These are phyloP conservation scores for Gorilla gorilla DNA, from an alignment of 2,113 vertebrate species.

Conservation along the genomic window DNA sequence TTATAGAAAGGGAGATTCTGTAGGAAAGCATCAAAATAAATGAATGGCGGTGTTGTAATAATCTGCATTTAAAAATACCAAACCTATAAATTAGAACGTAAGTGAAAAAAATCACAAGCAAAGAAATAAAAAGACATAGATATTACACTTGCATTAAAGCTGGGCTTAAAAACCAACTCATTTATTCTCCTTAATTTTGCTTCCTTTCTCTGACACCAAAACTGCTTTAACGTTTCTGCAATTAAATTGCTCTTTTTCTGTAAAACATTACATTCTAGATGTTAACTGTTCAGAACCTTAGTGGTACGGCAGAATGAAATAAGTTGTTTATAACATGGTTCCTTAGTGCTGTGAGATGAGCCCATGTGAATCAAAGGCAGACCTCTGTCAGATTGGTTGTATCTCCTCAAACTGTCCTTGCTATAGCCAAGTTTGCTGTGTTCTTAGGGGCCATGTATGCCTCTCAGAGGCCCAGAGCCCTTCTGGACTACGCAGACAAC, in stretches of 20 bases:
- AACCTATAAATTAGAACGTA: neutral
- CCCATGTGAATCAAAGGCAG: neutral
- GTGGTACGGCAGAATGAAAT: neutral
- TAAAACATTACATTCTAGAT: neutral
- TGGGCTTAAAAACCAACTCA: neutral
- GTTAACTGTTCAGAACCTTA: neutral
- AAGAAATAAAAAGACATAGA: neutral
- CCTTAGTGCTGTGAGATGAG: neutral
- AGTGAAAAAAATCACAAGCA: neutral
- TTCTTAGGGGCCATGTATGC: neutral
- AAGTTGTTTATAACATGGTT: neutral
- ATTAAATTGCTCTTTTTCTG: neutral
- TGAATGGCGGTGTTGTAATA: neutral
- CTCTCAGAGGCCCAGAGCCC: neutral
- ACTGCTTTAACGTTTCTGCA: neutral
- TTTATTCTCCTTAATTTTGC: neutral
- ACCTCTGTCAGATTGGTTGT: neutral
- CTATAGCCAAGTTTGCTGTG: neutral
- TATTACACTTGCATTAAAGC: neutral
- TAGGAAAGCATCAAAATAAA: neutral
- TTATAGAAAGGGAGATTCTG: neutral
- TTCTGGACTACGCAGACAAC: neutral
- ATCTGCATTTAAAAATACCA: neutral
- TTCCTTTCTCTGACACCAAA: conserved; percentile 6
- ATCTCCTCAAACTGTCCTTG: neutral